Conservation (phyloP, 1,140 invertebrate genomes). For the Conopomorpha cramerella region DNA sequence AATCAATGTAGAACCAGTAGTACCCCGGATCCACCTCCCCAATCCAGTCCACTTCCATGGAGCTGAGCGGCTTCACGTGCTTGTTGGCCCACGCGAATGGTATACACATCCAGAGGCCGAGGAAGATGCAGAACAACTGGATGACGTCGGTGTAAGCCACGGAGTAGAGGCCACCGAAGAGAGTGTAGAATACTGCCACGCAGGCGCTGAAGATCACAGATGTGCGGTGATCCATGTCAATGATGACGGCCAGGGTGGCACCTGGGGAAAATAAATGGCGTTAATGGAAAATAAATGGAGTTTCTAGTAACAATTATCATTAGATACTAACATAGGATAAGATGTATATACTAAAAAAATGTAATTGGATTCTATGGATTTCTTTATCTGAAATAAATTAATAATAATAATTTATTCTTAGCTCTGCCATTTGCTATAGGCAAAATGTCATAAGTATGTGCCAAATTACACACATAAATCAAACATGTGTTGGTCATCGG, state of each 20-base stretch:
- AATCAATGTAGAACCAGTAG: slow-evolving; percentile 87
- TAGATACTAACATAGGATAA: too few species aligned
- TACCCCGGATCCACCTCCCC: slow-evolving; percentile 75
- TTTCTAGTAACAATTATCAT: too few species aligned
- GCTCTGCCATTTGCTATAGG: too few species aligned
- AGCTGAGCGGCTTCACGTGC: slow-evolving; percentile 77
- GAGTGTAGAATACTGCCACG: slow-evolving; percentile 96
- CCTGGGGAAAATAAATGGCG: slow-evolving; percentile 65
- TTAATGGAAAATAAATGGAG: too few species aligned
- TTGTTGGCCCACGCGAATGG: slow-evolving; percentile 92
- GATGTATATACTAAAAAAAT: too few species aligned
- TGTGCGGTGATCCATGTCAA: slow-evolving; percentile 90
- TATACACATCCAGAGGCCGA: slow-evolving; percentile 97
- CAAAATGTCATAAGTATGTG: too few species aligned
- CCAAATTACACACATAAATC: too few species aligned
- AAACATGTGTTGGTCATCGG: too few species aligned
- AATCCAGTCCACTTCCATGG: slow-evolving; percentile 89
- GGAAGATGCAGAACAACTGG: slow-evolving; percentile 97
- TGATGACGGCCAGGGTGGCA: slow-evolving; percentile 93
- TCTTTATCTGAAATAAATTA: too few species aligned
- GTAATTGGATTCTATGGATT: too few species aligned
- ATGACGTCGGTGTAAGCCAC: slow-evolving; percentile 99
- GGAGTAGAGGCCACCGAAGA: slow-evolving; percentile 96
- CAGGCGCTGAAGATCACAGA: slow-evolving; percentile 94
- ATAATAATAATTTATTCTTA: too few species aligned